Evolutionary conservation across 1,140 invertebrate genomes (phyloP), one percentile per base, ranked within the genome.

Genomic region (Drosophila yakuba): DNA sequence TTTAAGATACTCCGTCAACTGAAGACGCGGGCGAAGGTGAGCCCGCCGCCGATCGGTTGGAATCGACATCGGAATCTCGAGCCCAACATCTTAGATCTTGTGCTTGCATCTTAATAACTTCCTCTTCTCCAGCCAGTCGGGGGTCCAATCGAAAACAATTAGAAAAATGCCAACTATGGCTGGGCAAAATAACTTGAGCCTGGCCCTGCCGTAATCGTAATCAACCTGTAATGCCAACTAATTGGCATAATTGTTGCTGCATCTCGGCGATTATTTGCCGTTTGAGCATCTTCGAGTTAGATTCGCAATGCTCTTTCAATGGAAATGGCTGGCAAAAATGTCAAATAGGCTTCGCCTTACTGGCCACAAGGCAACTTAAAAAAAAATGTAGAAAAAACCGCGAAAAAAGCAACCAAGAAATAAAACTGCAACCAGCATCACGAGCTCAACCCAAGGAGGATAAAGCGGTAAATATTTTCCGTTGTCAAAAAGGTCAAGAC

Each of bases 141-240:
- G 35, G 44, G 52, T 48, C 51, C 15, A 14, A 48, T 25, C 47
- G 68, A 73, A 75, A 57, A 63, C 78, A 85, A 85, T 86, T 81
- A 79, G 59, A 74, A 84, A 50, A 78, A 85, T 85, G 59, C 78
- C 78, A 81, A 48, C 72, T 64, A 77, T 81, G 78, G 47, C 60
- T 66, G 50, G 44, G 60, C 60, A 39, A 66, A 48, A 58, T 75
- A 50, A 54, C 60, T 66, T 57, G 45, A 41, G 73, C 41, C 62
- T 64, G 44, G 72, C 45, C 77, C 59, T 62, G 57, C 72, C 58
- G 72, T 80, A 86, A 86, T 88, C 58, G 72, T 77, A 86, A 86
- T 88, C 83, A 86, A 86, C 79, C 83, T 86, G 84, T 86, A 86
- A 89, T 86, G 83, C 75, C 84, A 86, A 23, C 83, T 86, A 86